These are phyloP conservation scores for Artibeus jamaicensis DNA, from an alignment of 2,797 vertebrate species.

Conservation along the genomic window DNA sequence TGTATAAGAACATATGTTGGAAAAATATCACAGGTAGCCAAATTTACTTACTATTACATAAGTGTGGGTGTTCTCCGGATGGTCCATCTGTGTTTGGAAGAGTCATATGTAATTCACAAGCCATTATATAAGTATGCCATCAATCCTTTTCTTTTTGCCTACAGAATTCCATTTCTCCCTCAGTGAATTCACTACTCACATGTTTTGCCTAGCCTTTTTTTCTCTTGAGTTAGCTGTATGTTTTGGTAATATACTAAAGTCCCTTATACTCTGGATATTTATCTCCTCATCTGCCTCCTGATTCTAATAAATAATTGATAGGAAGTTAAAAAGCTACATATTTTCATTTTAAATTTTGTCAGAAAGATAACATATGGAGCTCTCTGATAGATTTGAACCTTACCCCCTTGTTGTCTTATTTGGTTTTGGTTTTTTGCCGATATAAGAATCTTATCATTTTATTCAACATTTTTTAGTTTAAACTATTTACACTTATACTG, in stretches of 20 bases:
- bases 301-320: background rate
- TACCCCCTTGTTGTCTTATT: background rate
- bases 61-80: background rate
- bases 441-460: background rate
- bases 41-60: background rate
- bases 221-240: background rate
- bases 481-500: background rate
- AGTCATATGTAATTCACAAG: background rate
- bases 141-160: background rate
- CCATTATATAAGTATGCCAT: background rate
- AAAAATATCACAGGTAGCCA: background rate
- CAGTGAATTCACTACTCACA: background rate
- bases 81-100: background rate
- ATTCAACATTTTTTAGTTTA: background rate
- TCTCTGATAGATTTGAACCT: background rate
- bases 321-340: background rate
- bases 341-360: conserved; percentile 10
- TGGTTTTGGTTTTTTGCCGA: background rate
- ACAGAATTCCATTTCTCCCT: background rate
- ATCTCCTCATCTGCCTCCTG: background rate
- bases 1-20: background rate
- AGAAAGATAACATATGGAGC: background rate
- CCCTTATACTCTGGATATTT: conserved; percentile 14
- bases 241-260: background rate
- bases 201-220: background rate